Evolutionary conservation across 2,113 vertebrate species (phyloP).

Genomic region (Puffinus mauretanicus): DNA sequence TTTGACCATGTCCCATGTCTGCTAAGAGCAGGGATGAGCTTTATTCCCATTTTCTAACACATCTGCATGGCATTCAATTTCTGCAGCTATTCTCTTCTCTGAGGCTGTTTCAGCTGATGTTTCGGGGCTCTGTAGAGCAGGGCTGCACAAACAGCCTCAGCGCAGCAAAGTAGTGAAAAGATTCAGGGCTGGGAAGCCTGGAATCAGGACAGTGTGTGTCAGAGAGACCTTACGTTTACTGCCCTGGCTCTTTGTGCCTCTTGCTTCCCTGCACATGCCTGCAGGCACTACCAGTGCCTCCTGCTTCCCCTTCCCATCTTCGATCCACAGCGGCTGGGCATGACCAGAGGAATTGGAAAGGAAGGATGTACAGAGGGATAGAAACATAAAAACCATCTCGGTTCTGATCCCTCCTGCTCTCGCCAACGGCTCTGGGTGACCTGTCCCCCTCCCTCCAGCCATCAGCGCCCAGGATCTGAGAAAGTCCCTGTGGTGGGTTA

Average conservation of each 20-base stretch:
- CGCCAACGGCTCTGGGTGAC: neutral
- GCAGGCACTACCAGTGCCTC: neutral
- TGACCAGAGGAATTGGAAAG: neutral
- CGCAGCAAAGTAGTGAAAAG: neutral
- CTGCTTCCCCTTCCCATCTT: neutral
- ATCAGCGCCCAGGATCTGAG: neutral
- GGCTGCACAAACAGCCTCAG: neutral
- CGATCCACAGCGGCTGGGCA: rapidly evolving
- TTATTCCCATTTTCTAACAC: neutral
- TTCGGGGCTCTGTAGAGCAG: neutral
- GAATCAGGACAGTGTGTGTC: neutral
- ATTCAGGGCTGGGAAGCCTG: neutral
- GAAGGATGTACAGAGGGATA: neutral
- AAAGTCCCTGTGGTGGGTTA: neutral
- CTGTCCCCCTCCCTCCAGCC: neutral
- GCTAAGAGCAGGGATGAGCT: neutral
- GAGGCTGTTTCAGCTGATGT: neutral
- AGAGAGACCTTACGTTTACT: neutral
- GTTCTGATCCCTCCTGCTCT: neutral
- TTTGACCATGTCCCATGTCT: neutral
- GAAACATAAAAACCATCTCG: neutral
- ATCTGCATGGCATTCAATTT: neutral
- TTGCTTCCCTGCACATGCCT: neutral
- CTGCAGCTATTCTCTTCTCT: neutral
- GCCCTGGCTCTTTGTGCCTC: neutral